Evolutionary conservation across 2,888 invertebrate species (phyloP).

Genomic region (Tipula helvola): DNA sequence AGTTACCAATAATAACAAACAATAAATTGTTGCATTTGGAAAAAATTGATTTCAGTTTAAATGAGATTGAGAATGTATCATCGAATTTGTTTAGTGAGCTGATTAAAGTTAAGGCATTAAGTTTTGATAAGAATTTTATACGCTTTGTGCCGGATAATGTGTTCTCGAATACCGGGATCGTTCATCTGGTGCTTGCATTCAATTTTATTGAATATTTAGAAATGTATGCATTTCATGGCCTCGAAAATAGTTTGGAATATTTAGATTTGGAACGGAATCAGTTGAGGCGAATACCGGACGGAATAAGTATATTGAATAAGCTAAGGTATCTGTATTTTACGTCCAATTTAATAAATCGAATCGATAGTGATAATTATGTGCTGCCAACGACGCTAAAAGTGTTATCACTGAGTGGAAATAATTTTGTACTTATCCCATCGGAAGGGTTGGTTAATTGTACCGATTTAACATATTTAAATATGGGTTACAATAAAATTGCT

Average conservation of each 20-base stretch:
- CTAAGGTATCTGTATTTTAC: slow-evolving; percentile 73
- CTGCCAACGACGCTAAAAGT: slow-evolving; percentile 60
- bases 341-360: slow-evolving; percentile 57
- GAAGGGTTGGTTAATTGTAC: slow-evolving; percentile 57
- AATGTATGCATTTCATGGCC: slow-evolving; percentile 56
- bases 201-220: slow-evolving; percentile 60
- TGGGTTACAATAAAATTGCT: slow-evolving; percentile 76
- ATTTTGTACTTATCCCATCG: slow-evolving; percentile 58
- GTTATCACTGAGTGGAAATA: slow-evolving; percentile 69
- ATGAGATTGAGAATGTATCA: slow-evolving; percentile 58
- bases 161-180: slow-evolving; percentile 57
- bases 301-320: slow-evolving; percentile 51
- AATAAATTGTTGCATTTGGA: slow-evolving; percentile 47
- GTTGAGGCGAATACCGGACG: slow-evolving; percentile 54
- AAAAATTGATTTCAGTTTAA: slow-evolving; percentile 74
- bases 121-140: slow-evolving; percentile 70
- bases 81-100: slow-evolving; percentile 54
- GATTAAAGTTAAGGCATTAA: slow-evolving; percentile 64
- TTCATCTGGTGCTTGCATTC: slow-evolving; percentile 65
- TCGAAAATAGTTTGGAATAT: slow-evolving; percentile 64
- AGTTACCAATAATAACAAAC: slow-evolving; percentile 17
- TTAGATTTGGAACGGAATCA: slow-evolving; percentile 73
- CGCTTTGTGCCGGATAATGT: slow-evolving; percentile 49
- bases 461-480: slow-evolving; percentile 70
- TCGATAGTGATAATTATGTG: slow-evolving; percentile 45